Conservation (phyloP, 2,797 vertebrate species). For the Premnoplex brunnescens region DNA sequence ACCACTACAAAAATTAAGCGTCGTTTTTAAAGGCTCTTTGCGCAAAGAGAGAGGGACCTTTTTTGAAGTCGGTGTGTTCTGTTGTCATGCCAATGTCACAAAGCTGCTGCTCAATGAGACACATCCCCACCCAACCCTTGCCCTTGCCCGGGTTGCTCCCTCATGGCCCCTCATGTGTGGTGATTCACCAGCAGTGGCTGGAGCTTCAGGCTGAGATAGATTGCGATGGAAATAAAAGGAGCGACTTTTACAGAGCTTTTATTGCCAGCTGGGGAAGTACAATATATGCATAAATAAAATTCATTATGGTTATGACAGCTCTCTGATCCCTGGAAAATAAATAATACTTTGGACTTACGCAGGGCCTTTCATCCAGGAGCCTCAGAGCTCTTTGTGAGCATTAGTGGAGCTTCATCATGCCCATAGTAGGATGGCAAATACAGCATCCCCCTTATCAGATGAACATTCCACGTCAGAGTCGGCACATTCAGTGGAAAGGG, state of each 20-base stretch:
- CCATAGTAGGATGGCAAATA: background rate
- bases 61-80: background rate
- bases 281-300: constrained; percentile 43
- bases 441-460: background rate
- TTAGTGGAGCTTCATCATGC: background rate
- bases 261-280: background rate
- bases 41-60: background rate
- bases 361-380: constrained; percentile 13
- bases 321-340: constrained; percentile 58
- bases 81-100: background rate
- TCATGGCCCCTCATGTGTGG: accelerated
- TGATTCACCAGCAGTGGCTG: background rate
- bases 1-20: background rate
- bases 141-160: background rate
- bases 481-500: background rate
- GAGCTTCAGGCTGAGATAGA: background rate
- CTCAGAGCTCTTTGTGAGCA: background rate
- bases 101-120: background rate
- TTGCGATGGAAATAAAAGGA: constrained; percentile 27
- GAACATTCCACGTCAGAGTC: background rate
- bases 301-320: constrained; percentile 21
- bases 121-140: background rate
- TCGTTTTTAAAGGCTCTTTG: background rate
- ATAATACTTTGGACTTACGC: constrained; percentile 33
- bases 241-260: constrained; percentile 30